Base-by-base conservation (phyloP, 2,797 vertebrate species). In the Champsocephalus gunnari region DNA sequence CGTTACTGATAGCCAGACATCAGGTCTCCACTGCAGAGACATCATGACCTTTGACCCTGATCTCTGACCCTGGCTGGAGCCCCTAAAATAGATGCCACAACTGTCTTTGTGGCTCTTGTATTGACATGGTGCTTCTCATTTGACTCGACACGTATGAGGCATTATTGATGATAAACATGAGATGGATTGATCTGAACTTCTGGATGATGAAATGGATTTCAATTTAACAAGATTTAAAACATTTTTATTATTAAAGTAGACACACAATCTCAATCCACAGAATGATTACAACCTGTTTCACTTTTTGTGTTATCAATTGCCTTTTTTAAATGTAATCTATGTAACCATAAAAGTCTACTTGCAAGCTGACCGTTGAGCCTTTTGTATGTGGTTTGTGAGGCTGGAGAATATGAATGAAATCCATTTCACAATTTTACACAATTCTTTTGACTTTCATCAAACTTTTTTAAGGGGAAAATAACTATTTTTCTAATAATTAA, bases 1-100 rank as follows among this genome's bases (percentile, higher is more conserved):
- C 0, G 14, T 64, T 19, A 12, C 16, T 1, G 13, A 47, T n/a
- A 12, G 5, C 48, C 41, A 77, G 77, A 77, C 82, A 12, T 7
- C 60, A 6, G 3, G 80, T 71, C 78, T 77, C 66, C 63, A 45
- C 49, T 55, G 21, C 50, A 9, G 56, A 28, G 50, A 70, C 32
- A 2, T 41, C 19, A 2, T 47, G 65, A 80, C 69, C 80, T 10
- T 53, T 73, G 64, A 88, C 65, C 32, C 74, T 57, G 57, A 73
- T 66, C 62, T 82, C 21, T 69, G 66, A 85, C 78, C 71, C 41
- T 5, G 0, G 41, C 57, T 73, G 48, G 3, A 3, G 19, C 13
- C 38, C n/a, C 58, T 16, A 43, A 82, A 84, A 81, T 77, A 66
- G 79, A 77, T 49, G 0, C 19, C 51, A 21, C 72, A 75, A 16